Evolutionary conservation across 1,140 invertebrate genomes (phyloP), one percentile per base, ranked within the genome.

Genomic region (Euura lappo): DNA sequence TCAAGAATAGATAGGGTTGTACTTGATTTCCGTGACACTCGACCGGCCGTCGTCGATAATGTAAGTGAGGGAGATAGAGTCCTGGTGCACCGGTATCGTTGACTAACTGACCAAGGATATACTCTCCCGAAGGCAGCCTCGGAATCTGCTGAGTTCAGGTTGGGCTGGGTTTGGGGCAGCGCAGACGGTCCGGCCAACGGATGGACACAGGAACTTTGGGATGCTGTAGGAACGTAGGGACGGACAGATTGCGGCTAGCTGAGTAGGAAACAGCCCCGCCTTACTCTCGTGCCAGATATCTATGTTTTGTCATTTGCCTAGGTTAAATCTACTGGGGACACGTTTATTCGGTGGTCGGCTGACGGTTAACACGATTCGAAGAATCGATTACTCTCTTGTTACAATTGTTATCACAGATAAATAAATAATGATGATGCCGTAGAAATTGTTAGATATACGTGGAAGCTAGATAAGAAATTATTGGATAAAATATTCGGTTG

Each of bases 231-330:
- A 46, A 67, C 65, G 75, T 75, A 76, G 76, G 78, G 75, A 75
- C 78, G 79, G 80, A 81, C 81, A 86, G 84, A 87, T 86, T 87
- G 83, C 79, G 81, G 83, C 76, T 83, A 75, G 74, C 80, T 83
- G 76, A 84, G 51, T 60, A 60, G 80, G 77, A 84, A 84, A 80
- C 78, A 79, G 66, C 75, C 76, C 75, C 69, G 74, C 67, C 71
- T 68, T n/a, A 60, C 28, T 28, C 28, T 42, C 28, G 44, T 42
- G 70, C 71, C 65, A 45, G 45, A 73, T 75, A 72, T 79, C 77
- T 75, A 75, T 78, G 80, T 83, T 85, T 86, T 85, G 84, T 86
- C 85, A 85, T 85, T 85, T 85, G 78, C 80, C 85, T 83, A 28
- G 28, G 28, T 28, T 28, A 28, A 28, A 28, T 28, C 28, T 28